Evolutionary conservation across 2,113 vertebrate genomes (phyloP).

Genomic region (Chaetodon trifascialis): DNA sequence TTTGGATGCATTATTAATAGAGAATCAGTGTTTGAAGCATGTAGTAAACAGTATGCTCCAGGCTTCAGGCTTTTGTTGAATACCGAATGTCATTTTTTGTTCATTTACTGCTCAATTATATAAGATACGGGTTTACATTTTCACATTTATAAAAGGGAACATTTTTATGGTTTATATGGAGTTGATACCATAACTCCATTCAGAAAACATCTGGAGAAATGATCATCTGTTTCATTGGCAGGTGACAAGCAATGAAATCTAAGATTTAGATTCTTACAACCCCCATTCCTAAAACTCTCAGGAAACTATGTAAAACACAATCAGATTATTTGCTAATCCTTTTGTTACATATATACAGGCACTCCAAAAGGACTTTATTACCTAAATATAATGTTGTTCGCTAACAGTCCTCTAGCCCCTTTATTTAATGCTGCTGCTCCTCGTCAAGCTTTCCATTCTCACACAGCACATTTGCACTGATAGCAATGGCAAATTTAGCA

Average conservation of each 20-base stretch:
- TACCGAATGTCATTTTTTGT: background rate
- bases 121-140: background rate
- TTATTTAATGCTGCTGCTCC: background rate
- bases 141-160: background rate
- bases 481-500: background rate
- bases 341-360: too few species aligned
- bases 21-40: slow-evolving; percentile 15
- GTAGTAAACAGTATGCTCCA: background rate
- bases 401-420: background rate
- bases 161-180: background rate
- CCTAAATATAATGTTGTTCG: background rate
- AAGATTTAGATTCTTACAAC: background rate
- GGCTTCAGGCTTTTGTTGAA: background rate
- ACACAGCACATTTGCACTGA: background rate
- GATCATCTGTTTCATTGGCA: background rate
- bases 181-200: background rate
- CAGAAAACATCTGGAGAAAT: background rate
- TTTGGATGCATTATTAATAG: slow-evolving; percentile 57
- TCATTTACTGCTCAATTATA: background rate
- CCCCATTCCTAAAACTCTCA: too few species aligned
- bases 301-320: too few species aligned
- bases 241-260: background rate
- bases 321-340: too few species aligned
- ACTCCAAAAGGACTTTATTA: background rate
- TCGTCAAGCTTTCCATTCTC: too few species aligned